Base-by-base conservation (phyloP, 2,797 vertebrate genomes). In the Galagoides demidoff region DNA sequence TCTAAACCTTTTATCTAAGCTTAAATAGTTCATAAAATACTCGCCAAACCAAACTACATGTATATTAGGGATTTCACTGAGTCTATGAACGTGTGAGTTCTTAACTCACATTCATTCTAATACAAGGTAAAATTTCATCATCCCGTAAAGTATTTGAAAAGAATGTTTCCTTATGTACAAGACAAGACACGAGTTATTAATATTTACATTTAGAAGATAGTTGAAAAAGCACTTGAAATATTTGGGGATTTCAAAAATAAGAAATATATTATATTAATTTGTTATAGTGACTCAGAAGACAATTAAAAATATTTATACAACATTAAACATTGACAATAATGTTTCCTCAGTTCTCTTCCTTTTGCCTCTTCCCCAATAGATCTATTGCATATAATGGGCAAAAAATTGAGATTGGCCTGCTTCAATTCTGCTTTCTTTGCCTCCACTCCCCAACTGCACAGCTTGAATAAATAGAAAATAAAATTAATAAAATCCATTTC, bases 401-500 rank as follows among this genome's bases (percentile, higher is more conserved):
- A n/a, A 89, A 96, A 85, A 91, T 49, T 84, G 52, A 95, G 16
- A 70, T 70, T 85, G 34, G 31, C 27, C 59, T 45, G 20, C 22
- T 63, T 86, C 29, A 88, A 55, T 70, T 93, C 27, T 66, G 49
- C 25, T 45, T 20, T 66, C n/a, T 82, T 37, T n/a, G 11, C 17
- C n/a, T 95, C 29, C 7, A 64, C 34, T 84, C 27, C 43, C 19
- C 70, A 91, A 49, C 84, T 89, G 37, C 77, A 92, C 34, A 94
- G 52, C 52, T 82, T 89, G 83, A 95, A 85, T 95, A 94, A 89
- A 92, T 43, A 93, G 79, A 95, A 96, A 96, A 95, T 96, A 92
- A 97, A 95, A 92, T 96, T 84, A 97, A 92, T 96, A 96, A 94
- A 95, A 93, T 82, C n/a, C 52, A 74, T 92, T 96, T 92, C 64